Evolutionary conservation across 2,888 invertebrate genomes (phyloP).

Genomic region (Pandemis corylana): DNA sequence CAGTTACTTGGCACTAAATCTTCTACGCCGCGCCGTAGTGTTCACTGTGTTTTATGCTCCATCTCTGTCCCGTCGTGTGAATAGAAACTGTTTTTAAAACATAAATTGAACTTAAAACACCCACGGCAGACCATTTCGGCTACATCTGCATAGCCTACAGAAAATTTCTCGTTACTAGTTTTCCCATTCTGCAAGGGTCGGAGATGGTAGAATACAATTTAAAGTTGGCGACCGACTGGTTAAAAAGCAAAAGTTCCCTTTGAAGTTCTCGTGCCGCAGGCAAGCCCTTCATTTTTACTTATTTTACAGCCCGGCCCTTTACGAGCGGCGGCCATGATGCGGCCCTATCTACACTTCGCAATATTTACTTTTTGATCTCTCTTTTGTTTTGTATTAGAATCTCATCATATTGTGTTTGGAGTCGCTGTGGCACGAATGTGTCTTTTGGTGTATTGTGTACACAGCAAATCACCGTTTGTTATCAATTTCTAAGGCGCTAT

Average conservation of each 20-base stretch:
- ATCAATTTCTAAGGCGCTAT: constrained; percentile 23
- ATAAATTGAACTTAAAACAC: constrained; percentile 33
- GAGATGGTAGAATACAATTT: constrained; percentile 76
- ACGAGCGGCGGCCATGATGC: constrained; percentile 68
- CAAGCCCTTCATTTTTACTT: constrained; percentile 72
- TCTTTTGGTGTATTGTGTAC: constrained; percentile 5
- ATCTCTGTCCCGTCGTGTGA: constrained; percentile 14
- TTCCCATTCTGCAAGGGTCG: constrained; percentile 64
- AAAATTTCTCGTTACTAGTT: constrained; percentile 69
- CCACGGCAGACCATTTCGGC: constrained; percentile 21
- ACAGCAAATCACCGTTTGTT: constrained; percentile 26
- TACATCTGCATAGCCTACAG: constrained; percentile 47
- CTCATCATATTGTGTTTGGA: constrained; percentile 33
- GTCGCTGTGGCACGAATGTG: constrained; percentile 10
- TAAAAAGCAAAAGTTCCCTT: constrained; percentile 80
- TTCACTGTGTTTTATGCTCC: constrained; percentile 5
- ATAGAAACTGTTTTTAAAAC: constrained; percentile 34
- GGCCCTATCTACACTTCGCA: constrained; percentile 61
- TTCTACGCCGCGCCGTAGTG: not conserved
- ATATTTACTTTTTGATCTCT: constrained; percentile 48
- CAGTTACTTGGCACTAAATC: not conserved
- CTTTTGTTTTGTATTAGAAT: constrained; percentile 42
- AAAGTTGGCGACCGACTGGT: constrained; percentile 78
- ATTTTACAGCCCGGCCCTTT: constrained; percentile 72
- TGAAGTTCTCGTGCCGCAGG: constrained; percentile 68